Conservation (phyloP, 2,888 invertebrate genomes). For the Drosophila atroscutellata region DNA sequence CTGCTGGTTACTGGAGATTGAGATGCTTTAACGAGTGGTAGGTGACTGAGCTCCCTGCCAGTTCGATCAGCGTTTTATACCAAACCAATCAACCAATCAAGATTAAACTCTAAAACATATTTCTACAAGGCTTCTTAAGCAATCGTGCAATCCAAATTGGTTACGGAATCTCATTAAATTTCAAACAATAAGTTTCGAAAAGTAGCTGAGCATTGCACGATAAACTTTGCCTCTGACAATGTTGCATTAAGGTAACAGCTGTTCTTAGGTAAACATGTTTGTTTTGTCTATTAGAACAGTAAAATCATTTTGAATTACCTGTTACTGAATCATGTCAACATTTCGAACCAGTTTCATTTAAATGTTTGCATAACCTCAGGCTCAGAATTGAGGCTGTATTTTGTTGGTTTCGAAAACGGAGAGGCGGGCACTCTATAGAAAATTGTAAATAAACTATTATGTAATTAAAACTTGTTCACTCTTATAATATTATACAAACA, state of each 20-base stretch:
- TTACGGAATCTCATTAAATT: constrained; percentile 5
- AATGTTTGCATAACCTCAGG: constrained; percentile 11
- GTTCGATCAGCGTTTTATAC: constrained; percentile 27
- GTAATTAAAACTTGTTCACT: not conserved
- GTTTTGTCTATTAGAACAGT: constrained; percentile 7
- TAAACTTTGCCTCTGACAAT: not conserved
- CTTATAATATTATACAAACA: not conserved
- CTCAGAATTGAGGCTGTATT: not conserved
- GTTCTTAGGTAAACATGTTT: constrained; percentile 31
- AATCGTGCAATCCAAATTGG: not conserved
- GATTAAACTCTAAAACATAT: not conserved
- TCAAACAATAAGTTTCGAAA: not conserved
- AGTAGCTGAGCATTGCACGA: constrained; percentile 2
- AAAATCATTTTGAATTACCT: constrained; percentile 1
- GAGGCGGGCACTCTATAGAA: not conserved
- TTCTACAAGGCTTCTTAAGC: not conserved
- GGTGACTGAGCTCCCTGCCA: constrained; percentile 24
- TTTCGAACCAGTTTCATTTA: not conserved
- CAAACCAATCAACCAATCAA: not conserved
- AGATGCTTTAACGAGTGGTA: constrained; percentile 1
- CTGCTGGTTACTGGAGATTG: not conserved
- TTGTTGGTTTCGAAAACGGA: not conserved
- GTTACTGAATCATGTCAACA: not conserved
- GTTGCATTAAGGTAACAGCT: constrained; percentile 33
- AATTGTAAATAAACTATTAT: not conserved